Base-by-base conservation (phyloP, 1,140 invertebrate genomes). In the Steinernema khuongi region DNA sequence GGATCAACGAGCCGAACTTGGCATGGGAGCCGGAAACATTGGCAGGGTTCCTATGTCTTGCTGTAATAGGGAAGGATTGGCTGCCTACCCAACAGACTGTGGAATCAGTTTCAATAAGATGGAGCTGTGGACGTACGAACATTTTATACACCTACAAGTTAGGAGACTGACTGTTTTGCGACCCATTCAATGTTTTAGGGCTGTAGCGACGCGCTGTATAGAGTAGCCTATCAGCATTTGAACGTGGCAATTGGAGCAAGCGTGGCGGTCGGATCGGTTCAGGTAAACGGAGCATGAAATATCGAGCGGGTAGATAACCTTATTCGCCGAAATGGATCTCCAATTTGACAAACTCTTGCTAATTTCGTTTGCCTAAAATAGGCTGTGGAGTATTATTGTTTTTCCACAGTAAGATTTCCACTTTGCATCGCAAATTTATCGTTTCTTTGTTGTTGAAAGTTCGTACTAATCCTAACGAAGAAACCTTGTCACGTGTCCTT, bases 1-100 rank as follows among this genome's bases (percentile, higher is more conserved):
- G 2, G 50, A 26, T 17, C 11, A 11, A 4, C 50, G 50, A 14
- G 50, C 50, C 7, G 50, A 60, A 26, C 50, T 60, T 7, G 50
- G 50, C 11, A 60, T 60, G 14, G 50, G 50, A 60, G 50, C 50
- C 7, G 50, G 50, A 14, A 60, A 60, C 50, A 60, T 60, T 60
- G 50, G 50, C 11, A 7, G 22, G 26, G 50, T 60, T 26, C 50
- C 50, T 4, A 11, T 26, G 50, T 60, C 50, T 4, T 60, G 50
- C 19, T 60, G 50, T 22, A 60, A 60, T 22, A 11, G 50, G 26
- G 50, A 60, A 11, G 50, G 50, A n/a, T 22, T 60, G 2, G 14
- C 26, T 2, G 50, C 50, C 4, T 60, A 60, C 19, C 50, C 50
- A 4, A 60, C 50, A 14, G 19, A 60, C 22, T 60, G 50, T 26